Evolutionary conservation across 2,888 invertebrate species (phyloP), one percentile per base, ranked within the genome.

Genomic region (Sclerodermus sp.): DNA sequence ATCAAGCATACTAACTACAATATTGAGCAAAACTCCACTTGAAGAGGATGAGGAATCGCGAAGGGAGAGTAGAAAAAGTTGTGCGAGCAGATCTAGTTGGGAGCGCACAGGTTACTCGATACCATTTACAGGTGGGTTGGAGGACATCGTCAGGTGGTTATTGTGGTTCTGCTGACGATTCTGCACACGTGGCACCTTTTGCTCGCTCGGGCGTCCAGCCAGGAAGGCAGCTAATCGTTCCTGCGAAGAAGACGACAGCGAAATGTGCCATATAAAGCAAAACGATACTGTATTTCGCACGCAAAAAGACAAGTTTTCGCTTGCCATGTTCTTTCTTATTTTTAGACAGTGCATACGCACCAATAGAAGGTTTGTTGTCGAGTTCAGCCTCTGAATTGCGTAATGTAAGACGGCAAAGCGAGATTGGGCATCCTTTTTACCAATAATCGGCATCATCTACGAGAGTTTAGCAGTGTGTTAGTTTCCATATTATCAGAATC

Each of bases 201-300:
- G 83, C 0, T 83, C 80, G 65, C 84, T 84, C 45, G 87, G 85
- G 55, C 87, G 85, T 41, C 87, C 87, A 10, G 87, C 87, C 44
- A 87, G 71, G 64, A 86, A 85, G 49, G 83, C 79, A 0, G 88
- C 87, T 42, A 87, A 70, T 49, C 84, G 83, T 70, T 86, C 87
- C 87, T 87, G 62, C 14, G 73, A 54, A 40, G 53, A 39, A 23
- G 23, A 23, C 23, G 23, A 23, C 8, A 23, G 13, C 34, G 34
- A 34, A 34, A n/a, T 34, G 34, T 34, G 13, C 34, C 6, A 34
- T 8, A 34, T 23, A 8, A 23, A 23, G 23, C 23, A 23, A 23
- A 23, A 23, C 23, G 8, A 5, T 23, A 23, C 8, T 5, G 23
- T 23, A 23, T 5, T 23, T 23, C 23, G 23, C 23, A 23, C 23